Percentiles rank a stretch among this genome's conserved stretches.
These are phyloP conservation scores for Zaprionus ornatus DNA, from an alignment of 1,140 invertebrate species.

Conservation along the genomic window DNA sequence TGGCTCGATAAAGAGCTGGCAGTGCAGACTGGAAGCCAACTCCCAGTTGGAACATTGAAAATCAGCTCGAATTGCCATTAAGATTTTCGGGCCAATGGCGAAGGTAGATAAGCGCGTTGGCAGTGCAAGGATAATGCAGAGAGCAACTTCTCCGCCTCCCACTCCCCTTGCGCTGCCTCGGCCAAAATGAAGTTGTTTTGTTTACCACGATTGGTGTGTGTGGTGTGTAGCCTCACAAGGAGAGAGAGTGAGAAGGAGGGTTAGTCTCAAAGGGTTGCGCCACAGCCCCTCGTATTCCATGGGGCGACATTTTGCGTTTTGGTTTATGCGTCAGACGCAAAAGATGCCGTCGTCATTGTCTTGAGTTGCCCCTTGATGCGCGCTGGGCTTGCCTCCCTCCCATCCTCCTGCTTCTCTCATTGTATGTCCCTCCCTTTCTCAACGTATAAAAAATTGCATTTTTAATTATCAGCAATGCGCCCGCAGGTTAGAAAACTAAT, in stretches of 20 bases:
- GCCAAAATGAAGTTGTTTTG: constrained; percentile 66
- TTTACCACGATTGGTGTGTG: constrained; percentile 48
- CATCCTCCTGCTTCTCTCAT: not conserved
- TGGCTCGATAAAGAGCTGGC: constrained; percentile 78
- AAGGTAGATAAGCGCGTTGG: constrained; percentile 62
- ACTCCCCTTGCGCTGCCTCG: not conserved
- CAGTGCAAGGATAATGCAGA: constrained; percentile 63
- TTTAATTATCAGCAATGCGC: constrained; percentile 76
- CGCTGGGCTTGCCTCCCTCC: not conserved
- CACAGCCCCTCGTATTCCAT: constrained; percentile 52
- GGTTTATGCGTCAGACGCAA: constrained; percentile 77
- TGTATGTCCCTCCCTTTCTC: not conserved
- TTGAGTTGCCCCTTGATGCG: constrained; percentile 43
- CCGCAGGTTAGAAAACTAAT: constrained; percentile 80
- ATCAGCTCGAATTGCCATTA: constrained; percentile 80
- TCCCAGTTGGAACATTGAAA: constrained; percentile 83
- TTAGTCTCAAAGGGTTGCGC: constrained; percentile 64
- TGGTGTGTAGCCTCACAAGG: not conserved
- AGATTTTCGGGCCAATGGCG: constrained; percentile 56
- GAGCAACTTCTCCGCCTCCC: not conserved
- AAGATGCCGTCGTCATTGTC: constrained; percentile 72
- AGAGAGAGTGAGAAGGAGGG: not conserved
- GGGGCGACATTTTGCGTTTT: constrained; percentile 81
- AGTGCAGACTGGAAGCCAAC: constrained; percentile 44
- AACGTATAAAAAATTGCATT: constrained; percentile 75